Conservation (phyloP, 2,888 invertebrate species). For the Caenorhabditis imperialis region DNA sequence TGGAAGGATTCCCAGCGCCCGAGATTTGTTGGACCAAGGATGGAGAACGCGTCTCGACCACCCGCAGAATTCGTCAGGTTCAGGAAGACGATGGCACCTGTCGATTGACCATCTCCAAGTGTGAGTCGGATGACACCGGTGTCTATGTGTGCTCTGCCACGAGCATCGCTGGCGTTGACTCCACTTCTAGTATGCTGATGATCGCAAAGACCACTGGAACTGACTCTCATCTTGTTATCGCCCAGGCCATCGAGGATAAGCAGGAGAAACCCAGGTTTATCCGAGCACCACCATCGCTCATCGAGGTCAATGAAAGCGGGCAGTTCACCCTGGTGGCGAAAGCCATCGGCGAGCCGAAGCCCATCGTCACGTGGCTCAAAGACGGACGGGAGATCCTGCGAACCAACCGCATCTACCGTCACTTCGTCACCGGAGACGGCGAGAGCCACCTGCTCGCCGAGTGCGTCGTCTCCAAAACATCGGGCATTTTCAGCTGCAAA, state of each 20-base stretch:
- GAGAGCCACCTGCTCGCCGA: slow-evolving; percentile 70
- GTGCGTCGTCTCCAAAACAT: slow-evolving; percentile 72
- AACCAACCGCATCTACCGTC: slow-evolving; percentile 64
- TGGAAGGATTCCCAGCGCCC: slow-evolving; percentile 79
- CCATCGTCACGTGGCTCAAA: slow-evolving; percentile 73
- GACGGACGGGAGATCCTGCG: slow-evolving; percentile 70
- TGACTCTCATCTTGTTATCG: slow-evolving; percentile 73
- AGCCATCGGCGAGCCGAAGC: slow-evolving; percentile 69
- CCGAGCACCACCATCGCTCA: slow-evolving; percentile 65
- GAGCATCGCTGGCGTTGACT: slow-evolving; percentile 64
- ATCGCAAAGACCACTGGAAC: slow-evolving; percentile 68
- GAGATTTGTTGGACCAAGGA: slow-evolving; percentile 74
- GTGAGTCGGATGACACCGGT: slow-evolving; percentile 70
- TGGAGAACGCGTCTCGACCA: slow-evolving; percentile 67
- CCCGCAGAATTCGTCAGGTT: slow-evolving; percentile 58
- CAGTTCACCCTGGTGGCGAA: slow-evolving; percentile 68
- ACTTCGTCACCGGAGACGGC: slow-evolving; percentile 67
- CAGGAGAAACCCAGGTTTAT: slow-evolving; percentile 64
- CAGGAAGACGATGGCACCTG: slow-evolving; percentile 68
- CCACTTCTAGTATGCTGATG: slow-evolving; percentile 69
- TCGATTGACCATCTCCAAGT: slow-evolving; percentile 60
- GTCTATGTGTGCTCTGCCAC: slow-evolving; percentile 68
- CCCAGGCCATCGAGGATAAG: slow-evolving; percentile 57
- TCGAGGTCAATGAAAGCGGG: slow-evolving; percentile 69
- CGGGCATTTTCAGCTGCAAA: slow-evolving; percentile 80